phyloP scores from a whole-genome alignment of 1,140 invertebrate species.

The Chrysopa pallens region DNA sequence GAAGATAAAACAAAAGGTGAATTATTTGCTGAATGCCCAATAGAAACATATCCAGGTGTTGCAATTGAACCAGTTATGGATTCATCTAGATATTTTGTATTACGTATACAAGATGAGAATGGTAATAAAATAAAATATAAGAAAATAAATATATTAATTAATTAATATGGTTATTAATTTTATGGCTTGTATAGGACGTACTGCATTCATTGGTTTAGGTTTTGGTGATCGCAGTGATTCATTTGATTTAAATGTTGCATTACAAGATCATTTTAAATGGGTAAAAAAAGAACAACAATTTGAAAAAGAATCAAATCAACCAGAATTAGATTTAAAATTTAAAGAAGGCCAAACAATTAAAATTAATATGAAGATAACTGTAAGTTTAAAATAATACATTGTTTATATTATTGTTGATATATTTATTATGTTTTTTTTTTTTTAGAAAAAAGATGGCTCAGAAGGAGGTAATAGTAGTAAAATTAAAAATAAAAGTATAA shows the following conservation, averaged over 20 bases:
- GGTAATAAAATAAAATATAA: constrained; percentile 28
- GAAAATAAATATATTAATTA: background rate
- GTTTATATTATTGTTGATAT: background rate
- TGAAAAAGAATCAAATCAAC: constrained; percentile 63
- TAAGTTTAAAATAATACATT: constrained; percentile 36
- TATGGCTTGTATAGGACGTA: constrained; percentile 48
- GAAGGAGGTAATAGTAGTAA: constrained; percentile 43
- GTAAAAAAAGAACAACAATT: constrained; percentile 81
- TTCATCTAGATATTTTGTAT: constrained; percentile 96
- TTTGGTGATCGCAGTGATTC: constrained; percentile 97
- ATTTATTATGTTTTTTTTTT: constrained; percentile 6
- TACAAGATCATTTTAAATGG: constrained; percentile 98
- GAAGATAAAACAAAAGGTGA: constrained; percentile 91
- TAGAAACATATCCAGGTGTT: constrained; percentile 87
- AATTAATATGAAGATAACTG: constrained; percentile 95
- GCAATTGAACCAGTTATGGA: constrained; percentile 93
- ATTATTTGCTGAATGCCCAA: constrained; percentile 96
- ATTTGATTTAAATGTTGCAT: constrained; percentile 96
- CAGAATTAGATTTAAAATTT: constrained; percentile 86
- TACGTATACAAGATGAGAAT: constrained; percentile 88
- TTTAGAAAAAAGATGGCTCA: constrained; percentile 74
- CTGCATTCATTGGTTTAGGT: constrained; percentile 93
- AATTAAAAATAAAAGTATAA: constrained; percentile 21
- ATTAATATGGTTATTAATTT: background rate
- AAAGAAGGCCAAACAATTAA: constrained; percentile 98